Conservation (phyloP, 2,797 vertebrate genomes). For the Pipistrellus nathusii region DNA sequence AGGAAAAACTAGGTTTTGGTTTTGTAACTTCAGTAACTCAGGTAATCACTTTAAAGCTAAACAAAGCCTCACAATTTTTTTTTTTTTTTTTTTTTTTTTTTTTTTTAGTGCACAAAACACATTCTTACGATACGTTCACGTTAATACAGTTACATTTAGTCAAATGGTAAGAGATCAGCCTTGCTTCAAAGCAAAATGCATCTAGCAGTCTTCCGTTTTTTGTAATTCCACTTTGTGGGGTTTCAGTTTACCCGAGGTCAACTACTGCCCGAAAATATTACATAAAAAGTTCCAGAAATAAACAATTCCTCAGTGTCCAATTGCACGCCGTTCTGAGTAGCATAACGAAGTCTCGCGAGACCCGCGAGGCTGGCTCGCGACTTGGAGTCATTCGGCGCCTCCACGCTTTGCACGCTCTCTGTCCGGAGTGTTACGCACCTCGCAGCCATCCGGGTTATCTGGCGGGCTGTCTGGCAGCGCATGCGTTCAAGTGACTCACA, state of each 20-base stretch:
- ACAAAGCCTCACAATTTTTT: background rate
- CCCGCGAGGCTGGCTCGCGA: background rate
- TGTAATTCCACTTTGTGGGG: background rate
- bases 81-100: background rate
- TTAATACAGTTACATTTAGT: background rate
- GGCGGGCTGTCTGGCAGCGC: rapidly evolving
- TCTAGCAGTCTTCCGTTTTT: background rate
- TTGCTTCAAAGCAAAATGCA: background rate
- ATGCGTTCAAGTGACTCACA: background rate
- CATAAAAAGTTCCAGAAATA: background rate
- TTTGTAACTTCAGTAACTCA: conserved; percentile 26
- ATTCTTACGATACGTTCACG: background rate
- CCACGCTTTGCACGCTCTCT: background rate
- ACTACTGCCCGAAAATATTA: background rate
- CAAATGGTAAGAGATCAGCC: background rate
- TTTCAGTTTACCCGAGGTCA: background rate
- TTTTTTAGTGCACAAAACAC: background rate
- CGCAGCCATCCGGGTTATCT: background rate
- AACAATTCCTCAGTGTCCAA: background rate
- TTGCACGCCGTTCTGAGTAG: background rate
- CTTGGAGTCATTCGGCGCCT: no score
- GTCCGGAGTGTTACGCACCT: no score
- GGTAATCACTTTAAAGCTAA: conserved; percentile 41
- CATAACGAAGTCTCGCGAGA: background rate
- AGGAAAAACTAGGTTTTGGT: background rate